Conservation (phyloP, 2,113 vertebrate genomes). For the Macaca nemestrina region DNA sequence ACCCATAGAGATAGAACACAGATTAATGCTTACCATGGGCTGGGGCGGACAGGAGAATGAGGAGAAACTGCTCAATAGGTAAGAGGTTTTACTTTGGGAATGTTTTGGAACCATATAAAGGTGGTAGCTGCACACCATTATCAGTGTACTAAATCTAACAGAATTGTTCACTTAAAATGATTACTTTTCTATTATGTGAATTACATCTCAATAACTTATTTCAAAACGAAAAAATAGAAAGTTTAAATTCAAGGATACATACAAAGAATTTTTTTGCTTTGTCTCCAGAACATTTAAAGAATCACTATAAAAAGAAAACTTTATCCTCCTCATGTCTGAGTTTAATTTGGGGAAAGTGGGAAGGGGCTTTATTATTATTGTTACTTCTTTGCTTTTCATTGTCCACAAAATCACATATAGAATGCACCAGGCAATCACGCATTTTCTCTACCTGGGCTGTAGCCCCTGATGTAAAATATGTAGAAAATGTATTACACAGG, state of each 20-base stretch:
- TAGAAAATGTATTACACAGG: slow-evolving; percentile 29
- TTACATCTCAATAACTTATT: background rate
- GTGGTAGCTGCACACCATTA: too few relatives aligned
- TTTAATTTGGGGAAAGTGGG: background rate
- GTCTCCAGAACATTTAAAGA: background rate
- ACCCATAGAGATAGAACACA: background rate
- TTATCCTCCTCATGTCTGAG: too few relatives aligned
- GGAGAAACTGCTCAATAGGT: background rate
- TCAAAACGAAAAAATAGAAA: slow-evolving; percentile 23
- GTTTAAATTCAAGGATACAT: background rate
- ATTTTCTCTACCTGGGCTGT: background rate
- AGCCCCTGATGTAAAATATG: background rate
- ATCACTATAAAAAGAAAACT: background rate
- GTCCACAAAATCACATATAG: slow-evolving; percentile 57
- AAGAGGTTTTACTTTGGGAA: background rate
- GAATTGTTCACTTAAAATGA: background rate
- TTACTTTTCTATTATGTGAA: background rate
- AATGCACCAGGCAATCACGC: background rate
- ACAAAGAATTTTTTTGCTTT: background rate
- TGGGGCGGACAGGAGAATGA: rapidly evolving
- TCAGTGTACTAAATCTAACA: background rate
- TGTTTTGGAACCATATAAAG: rapidly evolving
- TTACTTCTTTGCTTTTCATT: slow-evolving; percentile 44
- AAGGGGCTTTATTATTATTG: background rate
- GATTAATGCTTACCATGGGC: background rate